Percentiles rank a stretch among this genome's conserved stretches.
These are phyloP conservation scores for Tadarida brasiliensis DNA, from an alignment of 2,797 vertebrate genomes.

Conservation along the genomic window DNA sequence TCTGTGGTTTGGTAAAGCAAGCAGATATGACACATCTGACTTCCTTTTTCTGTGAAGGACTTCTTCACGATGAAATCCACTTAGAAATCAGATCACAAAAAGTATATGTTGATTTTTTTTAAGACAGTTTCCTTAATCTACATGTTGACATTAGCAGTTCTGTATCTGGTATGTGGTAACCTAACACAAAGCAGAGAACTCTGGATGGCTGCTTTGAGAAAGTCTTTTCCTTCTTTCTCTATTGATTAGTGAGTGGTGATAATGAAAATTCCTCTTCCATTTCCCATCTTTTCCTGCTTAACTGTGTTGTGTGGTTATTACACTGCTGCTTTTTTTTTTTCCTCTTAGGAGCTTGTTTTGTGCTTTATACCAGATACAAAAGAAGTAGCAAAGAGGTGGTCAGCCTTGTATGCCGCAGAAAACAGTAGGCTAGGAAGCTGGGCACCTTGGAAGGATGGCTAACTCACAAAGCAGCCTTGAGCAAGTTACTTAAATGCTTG, in stretches of 20 bases:
- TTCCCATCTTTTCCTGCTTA: conserved; percentile 21
- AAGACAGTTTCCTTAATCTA: background rate
- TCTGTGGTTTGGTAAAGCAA: background rate
- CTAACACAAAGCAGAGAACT: conserved; percentile 23
- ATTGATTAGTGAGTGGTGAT: background rate
- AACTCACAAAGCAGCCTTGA: background rate
- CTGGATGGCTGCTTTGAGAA: background rate
- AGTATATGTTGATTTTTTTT: background rate
- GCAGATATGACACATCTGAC: background rate
- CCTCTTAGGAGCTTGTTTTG: background rate
- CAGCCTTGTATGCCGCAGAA: background rate
- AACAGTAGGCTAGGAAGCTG: background rate
- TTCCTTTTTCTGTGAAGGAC: background rate
- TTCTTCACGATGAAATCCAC: background rate
- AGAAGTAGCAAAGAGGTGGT: background rate
- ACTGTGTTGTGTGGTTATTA: background rate
- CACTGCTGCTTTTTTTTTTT: background rate
- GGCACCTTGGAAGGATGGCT: background rate
- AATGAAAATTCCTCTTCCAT: background rate
- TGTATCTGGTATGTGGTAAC: background rate
- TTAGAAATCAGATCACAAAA: background rate
- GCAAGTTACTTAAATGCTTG: background rate
- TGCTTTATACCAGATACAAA: background rate
- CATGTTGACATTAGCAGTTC: conserved; percentile 9
- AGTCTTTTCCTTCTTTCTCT: conserved; percentile 31